Evolutionary conservation across 2,888 invertebrate species (phyloP).

Genomic region (Amaurobius ferox): DNA sequence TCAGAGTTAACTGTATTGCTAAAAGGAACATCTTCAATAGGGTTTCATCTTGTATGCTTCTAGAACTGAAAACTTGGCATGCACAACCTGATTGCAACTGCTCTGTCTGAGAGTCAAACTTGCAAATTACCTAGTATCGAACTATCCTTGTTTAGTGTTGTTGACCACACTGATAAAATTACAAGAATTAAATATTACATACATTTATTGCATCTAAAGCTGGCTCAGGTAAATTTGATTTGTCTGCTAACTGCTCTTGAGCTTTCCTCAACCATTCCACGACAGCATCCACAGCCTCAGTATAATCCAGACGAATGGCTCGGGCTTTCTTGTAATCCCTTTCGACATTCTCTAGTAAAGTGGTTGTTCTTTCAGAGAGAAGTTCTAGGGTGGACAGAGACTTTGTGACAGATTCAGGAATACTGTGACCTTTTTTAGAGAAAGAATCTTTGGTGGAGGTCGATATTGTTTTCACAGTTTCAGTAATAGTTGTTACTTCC

Average conservation of each 20-base stretch:
- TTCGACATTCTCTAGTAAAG: conserved; percentile 91
- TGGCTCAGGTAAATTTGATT: conserved; percentile 82
- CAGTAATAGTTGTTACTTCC: conserved; percentile 71
- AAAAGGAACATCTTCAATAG: no score
- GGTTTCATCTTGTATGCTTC: no score
- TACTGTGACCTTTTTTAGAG: conserved; percentile 81
- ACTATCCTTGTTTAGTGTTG: no score
- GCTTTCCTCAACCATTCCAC: conserved; percentile 90
- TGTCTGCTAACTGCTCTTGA: conserved; percentile 89
- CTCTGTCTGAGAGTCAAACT: no score
- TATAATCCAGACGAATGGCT: conserved; percentile 88
- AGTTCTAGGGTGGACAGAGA: conserved; percentile 87
- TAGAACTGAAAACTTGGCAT: no score
- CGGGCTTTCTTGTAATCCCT: conserved; percentile 91
- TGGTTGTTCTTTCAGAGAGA: conserved; percentile 86
- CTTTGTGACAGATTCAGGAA: conserved; percentile 87
- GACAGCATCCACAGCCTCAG: conserved; percentile 87
- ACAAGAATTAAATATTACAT: no score
- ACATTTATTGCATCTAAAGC: conserved; percentile 86
- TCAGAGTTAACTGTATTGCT: no score
- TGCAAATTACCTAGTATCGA: no score
- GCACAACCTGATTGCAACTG: no score
- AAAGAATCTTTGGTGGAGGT: conserved; percentile 81
- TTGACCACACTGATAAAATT: no score
- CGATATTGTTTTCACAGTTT: conserved; percentile 71